phyloP scores from a whole-genome alignment of 2,888 invertebrate genomes.

The Tuta absoluta region DNA sequence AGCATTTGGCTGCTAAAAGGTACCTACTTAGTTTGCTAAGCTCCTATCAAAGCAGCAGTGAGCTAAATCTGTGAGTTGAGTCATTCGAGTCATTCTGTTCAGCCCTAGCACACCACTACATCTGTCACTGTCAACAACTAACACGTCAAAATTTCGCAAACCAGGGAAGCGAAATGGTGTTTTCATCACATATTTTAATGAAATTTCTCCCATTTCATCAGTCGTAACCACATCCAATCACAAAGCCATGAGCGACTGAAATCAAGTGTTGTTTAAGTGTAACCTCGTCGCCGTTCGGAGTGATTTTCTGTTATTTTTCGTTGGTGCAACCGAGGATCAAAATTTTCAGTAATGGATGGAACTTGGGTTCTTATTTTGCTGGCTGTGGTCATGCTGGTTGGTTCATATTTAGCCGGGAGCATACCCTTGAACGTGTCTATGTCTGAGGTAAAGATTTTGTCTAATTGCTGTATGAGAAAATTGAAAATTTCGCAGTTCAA shows the following conservation, averaged over 20 bases:
- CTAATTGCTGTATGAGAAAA: not conserved
- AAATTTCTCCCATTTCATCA: not conserved
- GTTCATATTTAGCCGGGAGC: slow-evolving; percentile 96
- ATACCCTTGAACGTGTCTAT: slow-evolving; percentile 96
- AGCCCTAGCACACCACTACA: not conserved
- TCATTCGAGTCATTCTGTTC: not conserved
- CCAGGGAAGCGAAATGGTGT: slow-evolving; percentile 1
- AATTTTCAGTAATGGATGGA: slow-evolving; percentile 86
- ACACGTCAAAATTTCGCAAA: slow-evolving; percentile 19
- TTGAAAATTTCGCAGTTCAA: not conserved
- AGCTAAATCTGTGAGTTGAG: not conserved
- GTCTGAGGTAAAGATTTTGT: slow-evolving; percentile 88
- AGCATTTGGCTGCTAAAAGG: too few species aligned
- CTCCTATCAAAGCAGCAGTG: not conserved
- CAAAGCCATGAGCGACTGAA: not conserved
- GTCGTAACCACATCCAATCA: not conserved
- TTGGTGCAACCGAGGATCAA: not conserved
- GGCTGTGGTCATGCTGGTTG: slow-evolving; percentile 95
- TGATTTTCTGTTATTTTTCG: slow-evolving; percentile 18
- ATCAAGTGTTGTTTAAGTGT: not conserved
- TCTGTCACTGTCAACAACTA: not conserved
- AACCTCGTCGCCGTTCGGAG: not conserved
- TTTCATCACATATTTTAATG: not conserved
- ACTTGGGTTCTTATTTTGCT: slow-evolving; percentile 90
- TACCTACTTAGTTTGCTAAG: too few species aligned